These are phyloP conservation scores for Peromyscus melanophrys DNA, from an alignment of 2,797 vertebrate genomes.

Conservation along the genomic window DNA sequence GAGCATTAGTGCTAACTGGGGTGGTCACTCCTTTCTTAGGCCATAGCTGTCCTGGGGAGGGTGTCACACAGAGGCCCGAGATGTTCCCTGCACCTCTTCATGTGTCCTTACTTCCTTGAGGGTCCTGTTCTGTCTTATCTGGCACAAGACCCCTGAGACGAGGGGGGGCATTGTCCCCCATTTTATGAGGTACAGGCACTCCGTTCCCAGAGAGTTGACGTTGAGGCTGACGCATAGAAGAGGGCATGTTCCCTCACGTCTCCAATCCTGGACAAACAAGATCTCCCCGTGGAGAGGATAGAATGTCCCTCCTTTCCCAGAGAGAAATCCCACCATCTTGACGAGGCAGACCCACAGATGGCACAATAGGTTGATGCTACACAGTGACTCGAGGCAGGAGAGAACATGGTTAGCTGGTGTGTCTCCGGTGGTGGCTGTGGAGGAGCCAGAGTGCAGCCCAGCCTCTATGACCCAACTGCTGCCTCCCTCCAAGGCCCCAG, in stretches of 20 bases:
- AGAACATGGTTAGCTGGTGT: rapidly evolving
- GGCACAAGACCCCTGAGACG: background rate
- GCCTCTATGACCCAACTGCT: background rate
- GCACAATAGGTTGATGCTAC: background rate
- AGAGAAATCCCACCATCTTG: background rate
- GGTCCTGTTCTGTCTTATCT: background rate
- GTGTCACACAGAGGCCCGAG: background rate
- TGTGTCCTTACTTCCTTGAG: background rate
- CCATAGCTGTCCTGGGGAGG: background rate
- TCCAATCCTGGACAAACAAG: background rate
- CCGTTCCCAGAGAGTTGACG: too few relatives aligned
- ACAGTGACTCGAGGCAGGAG: background rate
- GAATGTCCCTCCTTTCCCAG: background rate
- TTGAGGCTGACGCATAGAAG: background rate
- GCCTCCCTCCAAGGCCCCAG: background rate
- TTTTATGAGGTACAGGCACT: too few relatives aligned
- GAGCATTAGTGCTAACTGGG: background rate
- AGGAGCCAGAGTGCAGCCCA: background rate
- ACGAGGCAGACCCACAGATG: background rate
- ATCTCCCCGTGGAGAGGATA: too few relatives aligned
- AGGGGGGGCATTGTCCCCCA: background rate
- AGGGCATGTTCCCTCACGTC: background rate
- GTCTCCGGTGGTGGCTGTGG: background rate
- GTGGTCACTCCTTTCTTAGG: background rate
- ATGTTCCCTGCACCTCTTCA: background rate